These are phyloP conservation scores for Thysanoteuthis rhombus DNA, from an alignment of 2,888 invertebrate genomes.

Conservation along the genomic window DNA sequence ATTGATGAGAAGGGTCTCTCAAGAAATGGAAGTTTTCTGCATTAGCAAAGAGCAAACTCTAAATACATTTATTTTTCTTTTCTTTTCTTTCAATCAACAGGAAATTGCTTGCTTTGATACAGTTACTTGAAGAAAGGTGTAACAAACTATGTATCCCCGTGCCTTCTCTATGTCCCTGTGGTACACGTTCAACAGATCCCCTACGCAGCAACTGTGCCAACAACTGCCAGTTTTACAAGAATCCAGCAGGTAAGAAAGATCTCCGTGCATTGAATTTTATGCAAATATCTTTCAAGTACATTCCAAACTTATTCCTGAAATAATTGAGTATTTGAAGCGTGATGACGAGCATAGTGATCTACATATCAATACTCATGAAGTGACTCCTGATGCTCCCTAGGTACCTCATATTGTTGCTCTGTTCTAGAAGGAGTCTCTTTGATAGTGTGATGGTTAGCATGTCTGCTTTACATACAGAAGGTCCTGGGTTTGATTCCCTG, in stretches of 20 bases:
- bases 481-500: too few relatives aligned
- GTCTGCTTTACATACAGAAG: too few relatives aligned
- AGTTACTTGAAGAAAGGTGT: neutral
- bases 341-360: neutral
- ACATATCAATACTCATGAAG: neutral
- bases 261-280: neutral
- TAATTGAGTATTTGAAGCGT: neutral
- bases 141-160: neutral
- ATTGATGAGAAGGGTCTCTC: too few relatives aligned
- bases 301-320: too few relatives aligned
- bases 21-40: too few relatives aligned
- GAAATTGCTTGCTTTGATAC: neutral
- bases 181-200: neutral
- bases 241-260: constrained; percentile 60
- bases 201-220: constrained; percentile 64
- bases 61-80: too few relatives aligned
- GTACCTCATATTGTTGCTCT: neutral
- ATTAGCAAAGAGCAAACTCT: too few relatives aligned
- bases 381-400: neutral
- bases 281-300: too few relatives aligned
- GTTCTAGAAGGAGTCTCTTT: too few relatives aligned
- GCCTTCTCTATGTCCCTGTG: neutral
- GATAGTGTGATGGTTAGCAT: too few relatives aligned
- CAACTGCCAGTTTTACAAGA: constrained; percentile 66
- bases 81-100: neutral